Evolutionary conservation across 2,888 invertebrate species (phyloP).

Genomic region (Falcaria lacertinaria): DNA sequence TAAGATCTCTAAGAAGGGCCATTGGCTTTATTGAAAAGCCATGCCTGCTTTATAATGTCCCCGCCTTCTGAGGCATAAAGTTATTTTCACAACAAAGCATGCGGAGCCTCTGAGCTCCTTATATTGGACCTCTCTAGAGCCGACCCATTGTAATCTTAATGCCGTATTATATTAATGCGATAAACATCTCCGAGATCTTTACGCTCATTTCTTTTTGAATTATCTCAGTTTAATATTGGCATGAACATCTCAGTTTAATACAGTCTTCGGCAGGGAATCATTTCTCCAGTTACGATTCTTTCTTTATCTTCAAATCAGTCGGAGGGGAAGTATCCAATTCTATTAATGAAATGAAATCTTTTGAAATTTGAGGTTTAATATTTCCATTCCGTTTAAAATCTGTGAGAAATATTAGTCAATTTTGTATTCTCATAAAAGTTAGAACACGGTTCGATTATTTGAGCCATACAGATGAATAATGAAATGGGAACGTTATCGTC

Average conservation of each 20-base stretch:
- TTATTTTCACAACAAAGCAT: constrained; percentile 78
- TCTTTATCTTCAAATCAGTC: constrained; percentile 56
- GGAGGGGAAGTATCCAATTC: constrained; percentile 58
- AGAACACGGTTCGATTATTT: constrained; percentile 12
- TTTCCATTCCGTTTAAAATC: constrained; percentile 16
- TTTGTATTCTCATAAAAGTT: constrained; percentile 13
- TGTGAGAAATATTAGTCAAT: constrained; percentile 4
- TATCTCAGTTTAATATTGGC: constrained; percentile 66
- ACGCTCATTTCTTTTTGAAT: constrained; percentile 60
- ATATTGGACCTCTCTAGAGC: constrained; percentile 76
- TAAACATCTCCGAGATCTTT: constrained; percentile 71
- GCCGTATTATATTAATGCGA: constrained; percentile 79
- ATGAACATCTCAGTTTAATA: no score
- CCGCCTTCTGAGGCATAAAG: constrained; percentile 70
- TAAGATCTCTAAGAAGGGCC: constrained; percentile 55
- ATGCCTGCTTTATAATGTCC: constrained; percentile 60
- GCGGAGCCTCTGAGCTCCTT: constrained; percentile 67
- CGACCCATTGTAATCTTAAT: constrained; percentile 77
- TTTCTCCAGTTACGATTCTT: constrained; percentile 54
- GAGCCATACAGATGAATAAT: constrained; percentile 18
- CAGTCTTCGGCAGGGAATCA: constrained; percentile 43
- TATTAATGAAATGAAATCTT: constrained; percentile 51
- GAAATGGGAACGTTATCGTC: constrained; percentile 26
- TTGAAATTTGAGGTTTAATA: constrained; percentile 40
- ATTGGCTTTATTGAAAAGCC: constrained; percentile 71